These are phyloP conservation scores for Pycnomerus fuliginosus DNA, from an alignment of 2,888 invertebrate genomes.

Conservation along the genomic window DNA sequence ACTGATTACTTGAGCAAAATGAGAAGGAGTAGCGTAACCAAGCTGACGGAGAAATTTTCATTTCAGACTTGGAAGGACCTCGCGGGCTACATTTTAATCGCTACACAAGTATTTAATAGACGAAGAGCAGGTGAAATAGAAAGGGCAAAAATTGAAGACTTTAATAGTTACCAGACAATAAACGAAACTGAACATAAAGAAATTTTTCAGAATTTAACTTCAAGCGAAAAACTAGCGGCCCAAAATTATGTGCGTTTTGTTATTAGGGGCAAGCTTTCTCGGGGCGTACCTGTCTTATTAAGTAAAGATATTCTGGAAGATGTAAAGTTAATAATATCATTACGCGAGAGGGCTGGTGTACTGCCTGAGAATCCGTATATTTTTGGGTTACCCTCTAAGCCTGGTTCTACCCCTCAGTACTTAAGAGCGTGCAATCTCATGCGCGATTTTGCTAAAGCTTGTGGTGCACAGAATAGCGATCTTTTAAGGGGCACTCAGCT, in stretches of 20 bases:
- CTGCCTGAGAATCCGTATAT: slow-evolving; percentile 9
- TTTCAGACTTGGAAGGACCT: slow-evolving; percentile 12
- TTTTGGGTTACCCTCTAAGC: slow-evolving; percentile 6
- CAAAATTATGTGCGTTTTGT: slow-evolving; percentile 4
- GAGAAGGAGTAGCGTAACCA: slow-evolving; percentile 4
- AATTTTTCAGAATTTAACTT: slow-evolving; percentile 5
- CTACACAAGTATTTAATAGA: slow-evolving; percentile 23
- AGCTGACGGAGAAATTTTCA: slow-evolving; percentile 9
- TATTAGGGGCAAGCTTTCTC: not conserved
- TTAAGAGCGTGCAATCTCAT: slow-evolving; percentile 13
- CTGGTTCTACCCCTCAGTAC: slow-evolving; percentile 2
- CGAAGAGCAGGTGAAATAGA: slow-evolving; percentile 23
- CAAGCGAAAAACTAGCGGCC: slow-evolving; percentile 2
- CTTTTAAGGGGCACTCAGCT: slow-evolving; percentile 4
- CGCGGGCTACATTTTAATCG: slow-evolving; percentile 14
- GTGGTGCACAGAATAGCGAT: slow-evolving; percentile 7
- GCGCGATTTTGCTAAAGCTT: slow-evolving; percentile 7
- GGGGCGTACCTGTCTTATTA: not conserved
- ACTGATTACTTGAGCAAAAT: slow-evolving; percentile 12
- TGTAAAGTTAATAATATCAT: slow-evolving; percentile 7
- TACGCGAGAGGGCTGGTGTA: slow-evolving; percentile 1
- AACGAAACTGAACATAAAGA: slow-evolving; percentile 8
- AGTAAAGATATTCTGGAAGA: not conserved
- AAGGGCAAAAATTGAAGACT: slow-evolving; percentile 14
- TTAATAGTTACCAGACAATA: slow-evolving; percentile 9